Base-by-base conservation (phyloP, 2,797 vertebrate genomes). In the Australoheros facetus region DNA sequence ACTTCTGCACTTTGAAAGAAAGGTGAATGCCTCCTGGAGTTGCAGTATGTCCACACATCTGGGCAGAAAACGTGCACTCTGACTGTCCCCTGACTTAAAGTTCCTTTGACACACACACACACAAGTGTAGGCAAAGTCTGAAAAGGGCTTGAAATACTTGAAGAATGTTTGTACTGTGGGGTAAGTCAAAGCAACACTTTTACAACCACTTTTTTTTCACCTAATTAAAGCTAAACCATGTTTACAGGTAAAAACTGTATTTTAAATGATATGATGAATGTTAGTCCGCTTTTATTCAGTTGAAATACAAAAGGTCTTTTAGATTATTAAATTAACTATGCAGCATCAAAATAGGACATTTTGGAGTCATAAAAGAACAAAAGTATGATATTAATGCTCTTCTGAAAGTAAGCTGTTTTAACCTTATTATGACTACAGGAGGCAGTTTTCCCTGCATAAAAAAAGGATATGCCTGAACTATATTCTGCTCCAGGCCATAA, bases 31-130 rank as follows among this genome's bases (percentile, higher is more conserved):
- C 91, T 92, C 92, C 94, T 79, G 89, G 77, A 87, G 92, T 75
- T 83, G 55, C 93, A 95, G 91, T 94, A 94, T 95, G 94, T 45
- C 88, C 56, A 57, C 90, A 94, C 94, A 96, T 94, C 95, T 96
- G 94, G 93, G 69, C 73, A 71, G 45, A 54, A 73, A 86, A 56
- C 42, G 30, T 78, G 62, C 77, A 82, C 69, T 53, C 71, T 82
- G 62, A 85, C 57, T 80, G 71, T 26, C 37, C 57, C 62, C 39
- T 32, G 48, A 34, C 45, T 26, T 53, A 8, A 51, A 71, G 55
- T 48, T 59, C 39, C 34, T 2, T 69, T 26, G 53, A 56, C n/a
- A 37, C 32, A 32, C 32, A 32, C 32, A 32, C 7, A 32, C 32
- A 30, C 28, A 62, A 37, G 34, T 23, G 21, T 1, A 13, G 13